phyloP scores from a whole-genome alignment of 2,888 invertebrate species.

The Erebia aethiops region DNA sequence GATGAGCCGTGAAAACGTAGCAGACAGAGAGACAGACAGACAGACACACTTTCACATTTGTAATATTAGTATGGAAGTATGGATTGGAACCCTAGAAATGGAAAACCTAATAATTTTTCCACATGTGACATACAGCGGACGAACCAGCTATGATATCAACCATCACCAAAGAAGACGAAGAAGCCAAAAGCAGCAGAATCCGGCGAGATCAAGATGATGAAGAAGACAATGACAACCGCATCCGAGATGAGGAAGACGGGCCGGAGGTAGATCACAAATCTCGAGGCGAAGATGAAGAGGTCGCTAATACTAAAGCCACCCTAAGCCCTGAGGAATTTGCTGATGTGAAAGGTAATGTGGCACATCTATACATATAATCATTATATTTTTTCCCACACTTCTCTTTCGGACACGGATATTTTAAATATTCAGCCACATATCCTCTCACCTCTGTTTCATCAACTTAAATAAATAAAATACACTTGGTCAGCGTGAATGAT shows the following conservation, averaged over 20 bases:
- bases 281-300: not conserved
- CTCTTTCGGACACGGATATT: too few species aligned
- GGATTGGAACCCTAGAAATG: too few species aligned
- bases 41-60: too few species aligned
- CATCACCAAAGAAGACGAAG: not conserved
- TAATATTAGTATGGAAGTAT: too few species aligned
- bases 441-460: too few species aligned
- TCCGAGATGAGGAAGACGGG: not conserved
- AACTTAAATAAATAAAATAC: too few species aligned
- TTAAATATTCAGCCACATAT: too few species aligned
- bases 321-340: constrained; percentile 26
- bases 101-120: not conserved
- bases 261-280: too few species aligned
- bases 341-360: constrained; percentile 33
- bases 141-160: not conserved
- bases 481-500: too few species aligned
- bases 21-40: too few species aligned
- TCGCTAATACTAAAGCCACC: not conserved
- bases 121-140: not conserved
- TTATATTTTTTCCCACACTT: too few species aligned
- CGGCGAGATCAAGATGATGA: constrained; percentile 1
- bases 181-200: not conserved
- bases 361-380: not conserved
- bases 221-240: not conserved
- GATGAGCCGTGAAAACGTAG: too few species aligned